phyloP scores from a whole-genome alignment of 2,113 vertebrate genomes.

The Muscicapa adusta region DNA sequence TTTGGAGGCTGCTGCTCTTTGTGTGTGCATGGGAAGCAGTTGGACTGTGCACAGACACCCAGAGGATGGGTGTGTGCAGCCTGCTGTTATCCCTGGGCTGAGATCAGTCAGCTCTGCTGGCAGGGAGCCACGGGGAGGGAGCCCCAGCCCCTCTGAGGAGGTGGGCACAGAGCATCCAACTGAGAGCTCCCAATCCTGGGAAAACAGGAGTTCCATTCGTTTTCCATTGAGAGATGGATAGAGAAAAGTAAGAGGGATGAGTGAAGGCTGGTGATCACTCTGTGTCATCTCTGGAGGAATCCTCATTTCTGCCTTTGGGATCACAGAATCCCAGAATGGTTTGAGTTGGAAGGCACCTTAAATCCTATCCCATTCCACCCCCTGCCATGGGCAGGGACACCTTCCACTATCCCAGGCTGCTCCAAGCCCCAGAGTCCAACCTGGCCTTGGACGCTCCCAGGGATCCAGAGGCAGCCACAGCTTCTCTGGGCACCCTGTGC shows the following conservation, averaged over 20 bases:
- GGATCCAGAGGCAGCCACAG: neutral
- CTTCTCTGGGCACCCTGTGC: neutral
- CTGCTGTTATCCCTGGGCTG: rapidly evolving
- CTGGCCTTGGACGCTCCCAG: neutral
- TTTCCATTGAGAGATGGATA: too few species aligned
- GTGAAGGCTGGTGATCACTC: neutral
- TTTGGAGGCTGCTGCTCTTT: neutral
- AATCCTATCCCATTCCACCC: rapidly evolving
- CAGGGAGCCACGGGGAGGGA: neutral
- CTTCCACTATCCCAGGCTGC: neutral
- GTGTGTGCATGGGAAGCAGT: rapidly evolving
- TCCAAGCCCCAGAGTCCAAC: neutral
- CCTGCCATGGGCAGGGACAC: neutral
- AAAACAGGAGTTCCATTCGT: too few species aligned
- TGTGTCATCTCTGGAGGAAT: neutral
- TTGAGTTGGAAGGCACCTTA: rapidly evolving
- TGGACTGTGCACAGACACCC: rapidly evolving
- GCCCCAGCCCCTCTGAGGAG: neutral
- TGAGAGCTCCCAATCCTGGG: neutral
- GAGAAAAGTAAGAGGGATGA: neutral
- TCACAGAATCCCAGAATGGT: neutral
- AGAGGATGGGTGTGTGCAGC: rapidly evolving
- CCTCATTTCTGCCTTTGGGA: neutral
- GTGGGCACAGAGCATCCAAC: rapidly evolving
- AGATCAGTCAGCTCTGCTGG: neutral